These are phyloP conservation scores for Calidris pugnax DNA, from an alignment of 2,113 vertebrate species.

Conservation along the genomic window DNA sequence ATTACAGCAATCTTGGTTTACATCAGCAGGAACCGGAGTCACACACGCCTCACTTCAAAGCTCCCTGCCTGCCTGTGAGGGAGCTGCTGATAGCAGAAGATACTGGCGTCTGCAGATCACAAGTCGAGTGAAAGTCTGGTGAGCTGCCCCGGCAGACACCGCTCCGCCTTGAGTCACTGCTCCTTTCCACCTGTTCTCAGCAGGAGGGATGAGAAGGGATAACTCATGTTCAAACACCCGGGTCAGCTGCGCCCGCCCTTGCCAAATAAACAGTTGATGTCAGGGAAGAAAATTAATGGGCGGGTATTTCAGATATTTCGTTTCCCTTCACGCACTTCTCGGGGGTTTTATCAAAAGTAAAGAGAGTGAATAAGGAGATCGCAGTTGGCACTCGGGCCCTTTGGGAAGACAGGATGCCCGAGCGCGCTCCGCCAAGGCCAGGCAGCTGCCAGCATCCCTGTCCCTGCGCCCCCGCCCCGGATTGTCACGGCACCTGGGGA, in stretches of 20 bases:
- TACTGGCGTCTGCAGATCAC: neutral
- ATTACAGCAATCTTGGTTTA: neutral
- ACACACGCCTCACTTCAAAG: neutral
- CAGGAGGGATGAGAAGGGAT: constrained; percentile 28
- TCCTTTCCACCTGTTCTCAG: constrained; percentile 24
- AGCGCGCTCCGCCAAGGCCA: rapidly evolving
- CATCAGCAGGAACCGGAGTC: neutral
- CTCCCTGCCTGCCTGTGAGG: neutral
- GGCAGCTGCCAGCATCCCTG: neutral
- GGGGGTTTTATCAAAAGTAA: constrained; percentile 46
- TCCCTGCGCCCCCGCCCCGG: rapidly evolving
- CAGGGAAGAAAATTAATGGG: neutral
- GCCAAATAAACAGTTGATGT: constrained; percentile 41
- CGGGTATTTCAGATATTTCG: neutral
- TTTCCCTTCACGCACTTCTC: neutral
- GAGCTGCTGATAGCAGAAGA: constrained; percentile 28
- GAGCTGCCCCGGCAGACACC: constrained; percentile 23
- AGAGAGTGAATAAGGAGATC: constrained; percentile 22
- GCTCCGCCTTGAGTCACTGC: constrained; percentile 39
- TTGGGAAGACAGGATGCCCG: neutral
- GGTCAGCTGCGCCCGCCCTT: constrained; percentile 11
- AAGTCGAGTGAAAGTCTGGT: constrained; percentile 56
- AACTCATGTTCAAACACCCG: constrained; percentile 22
- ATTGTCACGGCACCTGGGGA: rapidly evolving
- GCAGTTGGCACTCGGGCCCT: neutral